Percentiles rank a stretch among this genome's conserved stretches.
Conservation (phyloP, 1,140 invertebrate genomes). For the Pseudomyrmex concolor region DNA sequence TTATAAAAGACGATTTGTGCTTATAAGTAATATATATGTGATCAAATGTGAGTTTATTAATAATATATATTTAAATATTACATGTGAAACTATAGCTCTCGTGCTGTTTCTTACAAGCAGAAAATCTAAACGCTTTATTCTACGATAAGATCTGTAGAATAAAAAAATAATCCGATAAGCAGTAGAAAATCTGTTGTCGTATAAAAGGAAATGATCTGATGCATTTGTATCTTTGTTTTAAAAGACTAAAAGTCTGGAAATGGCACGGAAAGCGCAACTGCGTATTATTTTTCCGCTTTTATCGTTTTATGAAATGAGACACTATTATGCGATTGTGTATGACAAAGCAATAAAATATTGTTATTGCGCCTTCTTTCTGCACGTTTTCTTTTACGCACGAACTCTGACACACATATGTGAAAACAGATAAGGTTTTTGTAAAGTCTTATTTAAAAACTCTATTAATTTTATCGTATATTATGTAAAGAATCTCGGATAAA, state of each 20-base stretch:
- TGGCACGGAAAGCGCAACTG: background rate
- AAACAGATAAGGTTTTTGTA: background rate
- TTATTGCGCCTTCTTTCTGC: background rate
- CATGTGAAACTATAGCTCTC: too few species aligned
- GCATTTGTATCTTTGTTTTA: background rate
- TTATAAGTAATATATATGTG: background rate
- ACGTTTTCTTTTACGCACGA: conserved; percentile 1
- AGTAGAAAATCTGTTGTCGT: background rate
- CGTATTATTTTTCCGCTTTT: conserved; percentile 20
- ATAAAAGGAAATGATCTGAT: conserved; percentile 19
- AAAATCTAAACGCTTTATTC: too few species aligned
- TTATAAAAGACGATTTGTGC: background rate
- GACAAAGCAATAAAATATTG: conserved; percentile 35
- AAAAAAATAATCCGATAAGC: conserved; percentile 9
- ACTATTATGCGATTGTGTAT: background rate
- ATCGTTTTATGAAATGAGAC: background rate
- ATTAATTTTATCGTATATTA: too few species aligned
- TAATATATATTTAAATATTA: too few species aligned
- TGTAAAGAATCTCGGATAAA: too few species aligned
- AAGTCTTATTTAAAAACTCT: background rate
- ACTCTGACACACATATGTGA: background rate
- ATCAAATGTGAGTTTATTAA: background rate
- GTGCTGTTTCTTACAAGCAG: too few species aligned
- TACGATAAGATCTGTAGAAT: background rate
- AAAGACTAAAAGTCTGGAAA: conserved; percentile 14